Evolutionary conservation across 2,113 vertebrate species (phyloP), one percentile per base, ranked within the genome.

Genomic region (Ciconia boyciana): DNA sequence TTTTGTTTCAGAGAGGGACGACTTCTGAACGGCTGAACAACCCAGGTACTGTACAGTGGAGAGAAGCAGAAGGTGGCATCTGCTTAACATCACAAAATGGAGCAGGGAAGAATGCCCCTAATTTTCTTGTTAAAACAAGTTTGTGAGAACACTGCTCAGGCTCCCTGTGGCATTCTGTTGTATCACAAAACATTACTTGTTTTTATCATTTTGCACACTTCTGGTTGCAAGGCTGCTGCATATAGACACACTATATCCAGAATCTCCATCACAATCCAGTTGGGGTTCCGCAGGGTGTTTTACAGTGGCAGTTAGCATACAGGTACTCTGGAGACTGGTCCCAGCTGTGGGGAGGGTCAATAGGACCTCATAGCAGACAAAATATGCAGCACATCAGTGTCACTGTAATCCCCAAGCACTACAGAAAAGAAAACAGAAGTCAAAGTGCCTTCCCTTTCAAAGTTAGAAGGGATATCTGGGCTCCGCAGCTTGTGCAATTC

Each of bases 321-420:
- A 28, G 21, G n/a, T 91, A 34, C 25, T 28, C 3, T 7, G 16
- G 29, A 75, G 34, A 24, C 36, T 43, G 51, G 22, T 52, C 36
- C 51, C 72, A 66, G 22, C 51, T 61, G 58, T 3, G 15, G 34
- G 17, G 26, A 44, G 22, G 15, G 10, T 24, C 32, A 83, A 3
- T 6, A 22, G 13, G 24, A 34, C 24, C 7, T 10, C 7, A 2
- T 0, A 44, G 60, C 28, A 39, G 55, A 61, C 7, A 16, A 65
- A 34, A 39, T 10, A 15, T 1, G 3, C 41, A 55, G 60, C 55
- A 72, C 16, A 34, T 64, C 34, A 6, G 28, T 34, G 15, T 25
- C 48, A 4, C 32, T 34, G 43, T 20, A 44, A 34, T 18, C 32
- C 36, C 3, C 11, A 61, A 55, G 48, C 26, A 6, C 26, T 49